Conservation (phyloP, 2,888 invertebrate genomes). For the Polydrusus cervinus region DNA sequence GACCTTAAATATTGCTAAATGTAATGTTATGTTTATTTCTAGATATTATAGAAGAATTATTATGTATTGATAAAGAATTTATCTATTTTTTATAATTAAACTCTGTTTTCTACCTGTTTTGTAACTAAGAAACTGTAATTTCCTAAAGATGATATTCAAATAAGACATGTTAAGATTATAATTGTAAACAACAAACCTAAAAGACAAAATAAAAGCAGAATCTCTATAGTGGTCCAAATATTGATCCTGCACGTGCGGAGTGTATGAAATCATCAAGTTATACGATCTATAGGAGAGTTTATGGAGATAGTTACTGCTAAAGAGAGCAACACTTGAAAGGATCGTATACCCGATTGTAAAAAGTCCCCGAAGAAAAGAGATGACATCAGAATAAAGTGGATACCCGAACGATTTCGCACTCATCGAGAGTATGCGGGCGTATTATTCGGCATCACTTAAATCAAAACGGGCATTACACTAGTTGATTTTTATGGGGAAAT, state of each 20-base stretch:
- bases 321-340: conserved; percentile 62
- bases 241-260: conserved; percentile 62
- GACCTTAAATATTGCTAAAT: too few species aligned
- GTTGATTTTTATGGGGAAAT: conserved; percentile 69
- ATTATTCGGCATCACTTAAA: conserved; percentile 65
- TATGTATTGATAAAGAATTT: too few species aligned
- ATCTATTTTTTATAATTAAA: too few species aligned
- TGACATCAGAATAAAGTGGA: conserved; percentile 51
- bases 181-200: not conserved
- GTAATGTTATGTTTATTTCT: too few species aligned
- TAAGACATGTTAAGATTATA: too few species aligned
- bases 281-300: conserved; percentile 61
- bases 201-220: conserved; percentile 35
- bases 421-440: conserved; percentile 60
- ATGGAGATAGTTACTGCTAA: conserved; percentile 63
- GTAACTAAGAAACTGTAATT: too few species aligned
- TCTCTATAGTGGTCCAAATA: conserved; percentile 59
- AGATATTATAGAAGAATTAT: too few species aligned
- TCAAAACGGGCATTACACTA: conserved; percentile 69
- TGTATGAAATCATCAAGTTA: conserved; percentile 57
- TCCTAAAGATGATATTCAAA: too few species aligned
- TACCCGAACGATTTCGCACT: conserved; percentile 50
- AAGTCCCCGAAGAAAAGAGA: conserved; percentile 52
- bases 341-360: conserved; percentile 49
- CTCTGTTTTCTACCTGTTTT: too few species aligned